phyloP scores from a whole-genome alignment of 2,888 invertebrate species.

The Agrenia bidenticulata region DNA sequence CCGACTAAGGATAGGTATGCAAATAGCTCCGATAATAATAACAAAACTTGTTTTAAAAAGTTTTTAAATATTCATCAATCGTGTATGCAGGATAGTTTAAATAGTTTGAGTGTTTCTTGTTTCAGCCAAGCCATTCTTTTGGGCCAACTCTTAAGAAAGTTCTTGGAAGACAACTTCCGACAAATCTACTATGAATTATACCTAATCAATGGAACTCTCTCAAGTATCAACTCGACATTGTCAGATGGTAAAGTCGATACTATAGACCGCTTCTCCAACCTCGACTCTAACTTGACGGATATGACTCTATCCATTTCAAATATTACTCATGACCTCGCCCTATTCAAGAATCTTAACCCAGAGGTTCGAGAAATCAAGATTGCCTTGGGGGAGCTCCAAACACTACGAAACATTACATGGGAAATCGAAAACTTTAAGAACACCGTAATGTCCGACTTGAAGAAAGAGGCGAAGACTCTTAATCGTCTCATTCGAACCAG shows the following conservation, averaged over 20 bases:
- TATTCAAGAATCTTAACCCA: too few species aligned
- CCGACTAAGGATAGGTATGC: neutral
- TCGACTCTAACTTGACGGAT: too few species aligned
- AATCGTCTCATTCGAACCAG: neutral
- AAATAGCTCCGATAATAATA: neutral
- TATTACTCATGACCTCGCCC: too few species aligned
- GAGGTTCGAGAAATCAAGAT: neutral
- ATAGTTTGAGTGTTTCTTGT: too few species aligned
- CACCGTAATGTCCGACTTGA: neutral
- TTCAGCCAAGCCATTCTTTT: too few species aligned
- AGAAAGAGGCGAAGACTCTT: neutral
- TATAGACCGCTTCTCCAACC: too few species aligned
- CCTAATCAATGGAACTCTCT: neutral
- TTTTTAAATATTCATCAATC: neutral
- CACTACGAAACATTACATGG: neutral
- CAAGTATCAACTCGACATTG: neutral
- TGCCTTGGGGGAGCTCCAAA: neutral
- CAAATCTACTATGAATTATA: conserved; percentile 24
- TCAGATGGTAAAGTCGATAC: too few species aligned
- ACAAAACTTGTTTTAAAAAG: neutral
- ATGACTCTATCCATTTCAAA: too few species aligned
- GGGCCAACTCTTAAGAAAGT: conserved; percentile 35
- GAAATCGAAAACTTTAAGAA: neutral
- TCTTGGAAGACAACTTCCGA: conserved; percentile 35
- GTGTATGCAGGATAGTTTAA: too few species aligned